These are phyloP conservation scores for Piscicola geometra DNA, from an alignment of 2,888 invertebrate genomes.

Conservation along the genomic window DNA sequence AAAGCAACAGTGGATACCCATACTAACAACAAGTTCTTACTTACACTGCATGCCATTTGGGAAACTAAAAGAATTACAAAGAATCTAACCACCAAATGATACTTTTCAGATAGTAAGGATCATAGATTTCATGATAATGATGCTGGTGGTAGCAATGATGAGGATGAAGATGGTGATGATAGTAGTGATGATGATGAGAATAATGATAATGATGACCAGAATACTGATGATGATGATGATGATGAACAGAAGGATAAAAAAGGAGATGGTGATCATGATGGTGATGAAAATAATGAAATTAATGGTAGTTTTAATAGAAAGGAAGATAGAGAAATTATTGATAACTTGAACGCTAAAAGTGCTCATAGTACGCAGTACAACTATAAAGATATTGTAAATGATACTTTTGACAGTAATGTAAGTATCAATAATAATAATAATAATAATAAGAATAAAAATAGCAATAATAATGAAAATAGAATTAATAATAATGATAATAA, in stretches of 20 bases:
- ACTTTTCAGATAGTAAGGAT: conserved; percentile 10
- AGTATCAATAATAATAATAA: background rate
- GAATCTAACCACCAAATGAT: too few relatives aligned
- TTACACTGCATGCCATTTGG: too few relatives aligned
- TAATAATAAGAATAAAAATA: background rate
- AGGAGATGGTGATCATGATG: background rate
- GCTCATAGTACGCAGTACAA: too few relatives aligned
- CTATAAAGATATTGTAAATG: too few relatives aligned
- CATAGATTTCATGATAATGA: conserved; percentile 11
- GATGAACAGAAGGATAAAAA: conserved; percentile 1
- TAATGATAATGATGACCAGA: too few relatives aligned
- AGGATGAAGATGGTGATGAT: conserved; percentile 14
- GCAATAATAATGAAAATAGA: conserved; percentile 6
- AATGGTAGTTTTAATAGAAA: background rate
- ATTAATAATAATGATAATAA: conserved; percentile 9
- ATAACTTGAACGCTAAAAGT: background rate
- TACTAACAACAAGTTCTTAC: too few relatives aligned
- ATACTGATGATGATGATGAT: conserved; percentile 11
- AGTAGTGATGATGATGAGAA: background rate
- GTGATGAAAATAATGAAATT: background rate
- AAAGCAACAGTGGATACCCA: too few relatives aligned
- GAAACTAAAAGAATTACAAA: too few relatives aligned
- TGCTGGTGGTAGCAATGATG: conserved; percentile 8
- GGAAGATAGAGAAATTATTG: background rate
- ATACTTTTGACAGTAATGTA: too few relatives aligned